Conservation (phyloP, 1,140 invertebrate species). For the Coboldia fuscipes region DNA sequence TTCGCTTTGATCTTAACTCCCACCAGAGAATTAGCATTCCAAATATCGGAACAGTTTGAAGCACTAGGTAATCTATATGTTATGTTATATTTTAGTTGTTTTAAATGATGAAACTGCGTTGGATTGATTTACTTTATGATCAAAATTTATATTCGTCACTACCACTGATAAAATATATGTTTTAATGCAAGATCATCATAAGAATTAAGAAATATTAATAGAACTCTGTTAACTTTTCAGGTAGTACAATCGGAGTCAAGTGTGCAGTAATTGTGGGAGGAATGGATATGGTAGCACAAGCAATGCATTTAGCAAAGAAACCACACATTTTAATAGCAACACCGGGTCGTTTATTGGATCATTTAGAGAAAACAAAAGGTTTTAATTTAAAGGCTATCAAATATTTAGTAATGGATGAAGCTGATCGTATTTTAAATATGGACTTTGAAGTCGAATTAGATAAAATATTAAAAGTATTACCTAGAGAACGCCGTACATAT, state of each 20-base stretch:
- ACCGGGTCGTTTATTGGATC: conserved; percentile 73
- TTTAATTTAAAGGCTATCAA: conserved; percentile 76
- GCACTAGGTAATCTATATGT: conserved; percentile 76
- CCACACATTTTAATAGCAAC: conserved; percentile 91
- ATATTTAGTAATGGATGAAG: conserved; percentile 91
- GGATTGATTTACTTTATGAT: too few relatives aligned
- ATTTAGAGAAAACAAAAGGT: conserved; percentile 85
- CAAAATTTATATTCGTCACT: conserved; percentile 19
- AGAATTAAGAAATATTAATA: too few relatives aligned
- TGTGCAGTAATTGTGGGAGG: conserved; percentile 92
- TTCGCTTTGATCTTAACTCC: conserved; percentile 91
- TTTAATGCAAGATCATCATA: too few relatives aligned
- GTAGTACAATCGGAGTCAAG: conserved; percentile 70
- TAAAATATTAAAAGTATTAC: conserved; percentile 85
- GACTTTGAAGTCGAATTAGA: conserved; percentile 92
- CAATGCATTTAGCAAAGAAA: conserved; percentile 75
- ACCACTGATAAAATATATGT: too few relatives aligned
- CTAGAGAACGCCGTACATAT: conserved; percentile 66
- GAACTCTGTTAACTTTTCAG: conserved; percentile 46
- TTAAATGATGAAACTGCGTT: too few relatives aligned
- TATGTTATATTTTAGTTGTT: too few relatives aligned
- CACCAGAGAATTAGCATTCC: conserved; percentile 90
- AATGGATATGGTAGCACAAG: conserved; percentile 92
- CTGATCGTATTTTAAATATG: conserved; percentile 87
- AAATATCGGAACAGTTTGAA: conserved; percentile 91